A percentile compares a stretch with the other conserved stretches of the same genome.
These are phyloP conservation scores for Nixonia krombeini DNA, from an alignment of 1,140 invertebrate species.

Conservation along the genomic window DNA sequence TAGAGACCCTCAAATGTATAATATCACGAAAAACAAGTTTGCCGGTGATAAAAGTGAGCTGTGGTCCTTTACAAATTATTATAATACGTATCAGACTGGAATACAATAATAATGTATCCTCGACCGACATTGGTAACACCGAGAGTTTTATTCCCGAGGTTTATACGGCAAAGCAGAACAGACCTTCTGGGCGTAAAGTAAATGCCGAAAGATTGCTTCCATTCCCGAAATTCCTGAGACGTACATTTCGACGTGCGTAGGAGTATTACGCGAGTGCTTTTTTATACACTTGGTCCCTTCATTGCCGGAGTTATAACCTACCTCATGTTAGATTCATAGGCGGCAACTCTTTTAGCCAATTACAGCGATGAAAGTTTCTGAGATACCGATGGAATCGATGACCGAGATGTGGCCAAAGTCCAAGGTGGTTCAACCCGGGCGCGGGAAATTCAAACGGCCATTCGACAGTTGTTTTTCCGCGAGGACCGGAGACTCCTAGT, in stretches of 20 bases:
- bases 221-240: background rate
- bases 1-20: too few species aligned
- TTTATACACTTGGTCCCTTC: conserved; percentile 22
- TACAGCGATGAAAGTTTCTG: conserved; percentile 52
- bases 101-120: too few species aligned
- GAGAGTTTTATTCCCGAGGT: too few species aligned
- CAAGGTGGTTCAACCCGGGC: conserved; percentile 6
- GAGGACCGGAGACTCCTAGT: conserved; percentile 12
- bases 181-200: too few species aligned
- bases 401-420: background rate
- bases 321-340: conserved; percentile 52
- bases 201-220: background rate
- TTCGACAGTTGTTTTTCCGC: conserved; percentile 20
- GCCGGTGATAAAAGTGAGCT: too few species aligned
- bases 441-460: conserved; percentile 22
- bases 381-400: background rate
- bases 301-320: conserved; percentile 5
- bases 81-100: too few species aligned
- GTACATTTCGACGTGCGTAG: background rate
- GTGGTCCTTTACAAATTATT: too few species aligned
- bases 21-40: too few species aligned
- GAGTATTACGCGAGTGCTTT: background rate
- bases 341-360: conserved; percentile 52
- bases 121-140: too few species aligned
- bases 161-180: too few species aligned